Evolutionary conservation across 1,140 invertebrate species (phyloP), one percentile per base, ranked within the genome.

Genomic region (Trichogramma pretiosum): DNA sequence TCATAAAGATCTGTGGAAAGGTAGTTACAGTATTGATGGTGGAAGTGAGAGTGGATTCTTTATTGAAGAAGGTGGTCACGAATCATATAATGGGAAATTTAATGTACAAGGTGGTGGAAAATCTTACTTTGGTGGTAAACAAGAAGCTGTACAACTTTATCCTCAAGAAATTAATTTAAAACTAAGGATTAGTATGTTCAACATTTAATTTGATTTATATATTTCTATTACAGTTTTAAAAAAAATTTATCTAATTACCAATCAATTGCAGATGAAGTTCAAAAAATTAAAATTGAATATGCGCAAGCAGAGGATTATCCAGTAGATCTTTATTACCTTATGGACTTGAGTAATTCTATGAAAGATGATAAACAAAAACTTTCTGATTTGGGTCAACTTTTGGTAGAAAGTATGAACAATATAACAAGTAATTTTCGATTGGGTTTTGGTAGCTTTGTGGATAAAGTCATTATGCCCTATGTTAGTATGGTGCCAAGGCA

Each of bases 401-500:
- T 96, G 10, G 89, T 88, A 19, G 76, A 80, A 55, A 84, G 80
- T 38, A 90, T 92, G 88, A 81, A 77, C 51, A 83, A 83, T 52
- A 84, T 98, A 42, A 98, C 96, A 0, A 87, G 83, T 11, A 93
- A 98, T 62, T 98, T 98, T 70, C 78, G 84, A 36, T 78, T 98
- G 26, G 96, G 96, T 34, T 99, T 99, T 70, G 96, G 96, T 19
- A 97, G 93, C 21, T 99, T 98, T 74, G 94, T 99, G 1, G 96
- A 99, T 64, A 99, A 99, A 79, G 86, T 93, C 40, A 87, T 95
- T 2, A 93, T 96, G 86, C 95, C 95, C 11, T 98, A 93, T 66
- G 89, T 87, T n/a, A 87, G 79, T 49, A 86, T 82, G 37, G 79
- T 85, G 24, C 82, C 83, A 18, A 79, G 79, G 56, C 84, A 82